Base-by-base conservation (phyloP, 2,888 invertebrate species). In the Ctena decussata region DNA sequence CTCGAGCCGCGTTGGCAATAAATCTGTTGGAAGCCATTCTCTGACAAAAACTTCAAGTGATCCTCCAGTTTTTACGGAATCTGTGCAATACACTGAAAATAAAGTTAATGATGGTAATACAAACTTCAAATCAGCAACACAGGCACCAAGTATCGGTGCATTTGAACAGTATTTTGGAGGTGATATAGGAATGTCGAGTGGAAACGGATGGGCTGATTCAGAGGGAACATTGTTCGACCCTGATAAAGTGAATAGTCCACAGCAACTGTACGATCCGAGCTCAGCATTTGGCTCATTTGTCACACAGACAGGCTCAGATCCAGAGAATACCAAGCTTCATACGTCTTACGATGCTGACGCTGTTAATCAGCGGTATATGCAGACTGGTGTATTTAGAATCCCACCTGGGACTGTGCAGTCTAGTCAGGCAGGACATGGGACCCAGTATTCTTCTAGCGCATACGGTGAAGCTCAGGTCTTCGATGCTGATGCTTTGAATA, bases 241-340 rank as follows among this genome's bases (percentile, higher is more conserved):
- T 24, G 71, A 78, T 24, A 30, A 74, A 27, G 35, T 75, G 0
- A 86, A 78, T 35, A 78, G 39, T n/a, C 49, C 73, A 24, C 69
- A 76, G 30, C 21, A 65, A n/a, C 11, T 74, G 30, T 83, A 44
- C 65, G 75, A 65, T 37, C 86, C 86, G 3, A 71, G 69, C 24
- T n/a, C 72, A 27, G 77, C 71, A 12, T 76, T 79, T 27, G 41
- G 44, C n/a, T 41, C 18, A n/a, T 83, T 83, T 46, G 39, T 77
- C 0, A 84, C 84, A 24, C 86, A 86, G 49, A 86, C 86, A 27
- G 86, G 86, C 18, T 86, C 86, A 5, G 30, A 81, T 37, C 71
- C 76, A 18, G 41, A 53, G 11, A 80, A 81, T 53, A 6, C 15
- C n/a, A 41, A 72, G 0, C 18, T 49, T 0, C 32, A 44, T 44